Conservation (phyloP, 2,888 invertebrate species). For the Smittia aterrima region DNA sequence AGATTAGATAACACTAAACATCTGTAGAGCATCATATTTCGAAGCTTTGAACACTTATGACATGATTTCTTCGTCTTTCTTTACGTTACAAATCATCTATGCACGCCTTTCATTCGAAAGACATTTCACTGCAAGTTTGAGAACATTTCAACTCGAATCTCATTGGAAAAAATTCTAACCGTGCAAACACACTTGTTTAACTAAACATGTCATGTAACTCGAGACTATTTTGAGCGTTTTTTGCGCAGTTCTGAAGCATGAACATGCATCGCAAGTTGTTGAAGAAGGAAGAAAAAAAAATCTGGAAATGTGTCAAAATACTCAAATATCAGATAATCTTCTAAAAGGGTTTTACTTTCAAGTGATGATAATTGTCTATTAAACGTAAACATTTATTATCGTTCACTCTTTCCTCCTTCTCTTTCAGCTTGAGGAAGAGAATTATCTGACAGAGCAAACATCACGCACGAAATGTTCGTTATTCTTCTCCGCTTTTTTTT, state of each 20-base stretch:
- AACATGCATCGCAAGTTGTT: neutral
- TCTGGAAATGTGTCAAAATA: slow-evolving; percentile 25
- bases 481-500: neutral
- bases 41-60: slow-evolving; percentile 15
- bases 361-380: slow-evolving; percentile 32
- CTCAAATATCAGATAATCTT: slow-evolving; percentile 24
- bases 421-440: neutral
- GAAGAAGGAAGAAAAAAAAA: too few relatives aligned
- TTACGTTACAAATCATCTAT: slow-evolving; percentile 7
- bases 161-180: neutral
- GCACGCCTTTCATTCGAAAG: slow-evolving; percentile 21
- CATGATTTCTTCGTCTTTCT: slow-evolving; percentile 2
- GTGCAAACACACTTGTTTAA: slow-evolving; percentile 24
- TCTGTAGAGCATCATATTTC: slow-evolving; percentile 29
- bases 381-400: slow-evolving; percentile 22
- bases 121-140: neutral
- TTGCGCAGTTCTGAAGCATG: slow-evolving; percentile 20
- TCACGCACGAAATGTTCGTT: slow-evolving; percentile 18
- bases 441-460: neutral
- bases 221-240: slow-evolving; percentile 14
- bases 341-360: neutral
- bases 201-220: slow-evolving; percentile 24
- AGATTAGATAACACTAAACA: slow-evolving; percentile 29
- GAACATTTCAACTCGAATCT: neutral
- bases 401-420: neutral